phyloP scores from a whole-genome alignment of 1,140 invertebrate species.

The Drosophila paulistorum region DNA sequence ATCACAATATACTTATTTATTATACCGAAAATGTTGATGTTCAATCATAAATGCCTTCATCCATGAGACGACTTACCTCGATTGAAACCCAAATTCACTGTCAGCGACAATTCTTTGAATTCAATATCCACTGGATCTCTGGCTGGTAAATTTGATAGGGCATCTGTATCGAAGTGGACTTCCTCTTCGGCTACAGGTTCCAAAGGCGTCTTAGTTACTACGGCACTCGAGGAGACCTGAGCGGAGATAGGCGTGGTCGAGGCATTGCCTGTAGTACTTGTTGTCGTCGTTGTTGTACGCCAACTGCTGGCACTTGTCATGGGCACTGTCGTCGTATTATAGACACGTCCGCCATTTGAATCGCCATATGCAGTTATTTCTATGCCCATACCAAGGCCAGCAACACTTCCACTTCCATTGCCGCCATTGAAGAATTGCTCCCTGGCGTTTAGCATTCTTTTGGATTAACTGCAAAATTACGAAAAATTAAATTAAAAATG shows the following conservation, averaged over 20 bases:
- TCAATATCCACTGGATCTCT: conserved; percentile 87
- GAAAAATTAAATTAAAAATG: too few species aligned
- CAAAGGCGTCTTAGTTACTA: conserved; percentile 39
- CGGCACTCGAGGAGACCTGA: conserved; percentile 24
- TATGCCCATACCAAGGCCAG: conserved; percentile 68
- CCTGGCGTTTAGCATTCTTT: conserved; percentile 65
- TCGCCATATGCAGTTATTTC: conserved; percentile 53
- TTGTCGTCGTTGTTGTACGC: conserved; percentile 44
- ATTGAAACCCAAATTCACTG: conserved; percentile 87
- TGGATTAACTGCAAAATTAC: conserved; percentile 40
- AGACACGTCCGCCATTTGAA: conserved; percentile 51
- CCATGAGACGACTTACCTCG: conserved; percentile 85
- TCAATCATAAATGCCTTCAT: conserved; percentile 28
- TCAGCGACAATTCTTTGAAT: conserved; percentile 88
- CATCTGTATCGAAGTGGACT: conserved; percentile 47
- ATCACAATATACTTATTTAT: conserved; percentile 32
- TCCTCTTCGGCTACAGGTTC: conserved; percentile 64
- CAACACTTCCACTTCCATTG: conserved; percentile 38
- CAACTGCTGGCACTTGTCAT: conserved; percentile 49
- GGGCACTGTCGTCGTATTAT: conserved; percentile 75
- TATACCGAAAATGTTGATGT: background rate
- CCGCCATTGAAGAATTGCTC: conserved; percentile 70
- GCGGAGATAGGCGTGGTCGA: background rate
- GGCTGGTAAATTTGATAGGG: conserved; percentile 83
- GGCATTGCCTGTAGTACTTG: conserved; percentile 11